phyloP scores from a whole-genome alignment of 2,113 vertebrate species.

The Uria aalge region DNA sequence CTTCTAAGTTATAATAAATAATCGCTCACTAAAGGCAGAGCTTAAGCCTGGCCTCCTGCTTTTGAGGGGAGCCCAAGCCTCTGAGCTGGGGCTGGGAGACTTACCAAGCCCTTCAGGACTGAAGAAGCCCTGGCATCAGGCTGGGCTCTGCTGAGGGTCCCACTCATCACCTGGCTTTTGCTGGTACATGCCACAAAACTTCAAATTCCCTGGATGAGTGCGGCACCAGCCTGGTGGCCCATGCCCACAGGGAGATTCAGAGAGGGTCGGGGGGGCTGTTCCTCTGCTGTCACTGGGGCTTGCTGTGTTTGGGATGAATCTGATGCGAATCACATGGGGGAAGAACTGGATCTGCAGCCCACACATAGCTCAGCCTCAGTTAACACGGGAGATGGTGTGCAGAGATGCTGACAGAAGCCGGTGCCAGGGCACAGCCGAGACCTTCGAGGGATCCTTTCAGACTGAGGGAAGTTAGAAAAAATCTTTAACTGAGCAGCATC shows the following conservation, averaged over 20 bases:
- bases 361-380: neutral
- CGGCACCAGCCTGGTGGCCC: neutral
- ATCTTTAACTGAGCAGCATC: neutral
- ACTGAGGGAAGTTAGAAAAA: neutral
- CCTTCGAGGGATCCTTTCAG: neutral
- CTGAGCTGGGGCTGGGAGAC: neutral
- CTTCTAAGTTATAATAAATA: neutral
- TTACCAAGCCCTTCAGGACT: neutral
- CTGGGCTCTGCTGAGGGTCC: neutral
- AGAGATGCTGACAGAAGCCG: neutral
- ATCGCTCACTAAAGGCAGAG: neutral
- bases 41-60: neutral
- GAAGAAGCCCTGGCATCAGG: neutral
- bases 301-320: neutral
- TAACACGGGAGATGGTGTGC: neutral
- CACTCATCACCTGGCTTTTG: neutral
- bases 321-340: rapidly evolving
- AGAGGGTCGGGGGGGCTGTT: neutral
- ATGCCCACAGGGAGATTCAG: neutral
- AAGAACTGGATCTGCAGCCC: neutral
- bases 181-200: neutral
- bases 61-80: neutral
- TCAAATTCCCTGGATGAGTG: neutral
- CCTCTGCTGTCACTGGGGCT: neutral
- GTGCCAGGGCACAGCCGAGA: neutral